Evolutionary conservation across 2,888 invertebrate species (phyloP), one percentile per base, ranked within the genome.

Genomic region (Octodonta nipae): DNA sequence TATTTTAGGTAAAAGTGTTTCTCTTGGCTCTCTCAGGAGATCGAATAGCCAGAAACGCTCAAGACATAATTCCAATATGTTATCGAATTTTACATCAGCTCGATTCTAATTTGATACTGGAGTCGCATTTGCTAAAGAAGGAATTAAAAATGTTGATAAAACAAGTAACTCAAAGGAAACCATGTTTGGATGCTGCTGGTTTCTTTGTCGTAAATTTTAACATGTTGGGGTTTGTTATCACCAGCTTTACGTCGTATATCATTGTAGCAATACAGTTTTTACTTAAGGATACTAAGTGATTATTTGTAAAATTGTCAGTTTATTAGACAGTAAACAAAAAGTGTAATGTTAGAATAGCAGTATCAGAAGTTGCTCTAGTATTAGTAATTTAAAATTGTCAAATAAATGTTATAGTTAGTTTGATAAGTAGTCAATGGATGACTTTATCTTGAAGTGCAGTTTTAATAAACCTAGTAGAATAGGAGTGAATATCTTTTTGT

Each of bases 171-270:
- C 15, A 27, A 10, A 34, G 39, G 13, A 31, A 25, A 14, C 34
- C 36, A 3, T 16, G 15, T 20, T 15, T 36, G 7, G 22, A 17
- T 3, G 39, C 36, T 2, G 31, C 32, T 15, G 36, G 39, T 14
- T 39, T 36, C 14, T 39, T 39, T 20, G 13, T 26, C 4, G 36
- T 34, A n/a, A 32, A 39, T 15, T 39, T 31, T 8, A 29, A 16
- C 7, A 36, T 39, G 36, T 32, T 36, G 14, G 36, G 39, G 3
- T 39, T 36, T 13, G 26, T 39, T 6, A 30, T 36, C 10, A 15
- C 32, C 5, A 36, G 32, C 15, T 28, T 39, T n/a, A 39, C 39
- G 5, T 39, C 39, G 10, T 34, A 39, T 12, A 34, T 36, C 7
- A 36, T 39, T 2, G 34, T 39, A 7, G 31, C 36, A 1, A 25